Evolutionary conservation across 2,888 invertebrate species (phyloP), one percentile per base, ranked within the genome.

Genomic region (Andrena fulva): DNA sequence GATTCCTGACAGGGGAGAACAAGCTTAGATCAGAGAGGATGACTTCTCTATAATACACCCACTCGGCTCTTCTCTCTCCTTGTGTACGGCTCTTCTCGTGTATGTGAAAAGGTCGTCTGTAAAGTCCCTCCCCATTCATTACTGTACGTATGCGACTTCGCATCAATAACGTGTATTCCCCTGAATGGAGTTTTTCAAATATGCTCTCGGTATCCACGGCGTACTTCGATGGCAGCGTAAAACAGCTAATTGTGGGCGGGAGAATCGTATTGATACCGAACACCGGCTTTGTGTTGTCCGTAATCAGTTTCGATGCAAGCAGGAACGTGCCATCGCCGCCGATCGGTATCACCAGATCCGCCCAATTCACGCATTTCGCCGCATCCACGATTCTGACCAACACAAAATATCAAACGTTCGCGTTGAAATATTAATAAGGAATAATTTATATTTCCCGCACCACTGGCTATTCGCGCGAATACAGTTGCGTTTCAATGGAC

Each of bases 271-370:
- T 85, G 52, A 89, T 83, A 16, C 80, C 78, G 8, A 85, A 62
- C 16, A 88, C 73, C 0, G 87, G 87, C 20, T 70, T 89, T 12
- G 27, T 62, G 20, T 85, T 89, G 72, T 76, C 71, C 7, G 24
- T 75, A 59, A 89, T 82, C 29, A 89, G 12, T 29, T 85, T 97
- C 24, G 99, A 98, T 0, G 98, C 98, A 89, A 99, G 94, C 33
- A 99, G 95, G 94, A 98, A 99, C 6, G 99, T 99, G 0, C 99
- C 99, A 94, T 99, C 99, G 0, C 99, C 99, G 7, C 99, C 99
- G 72, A 97, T 96, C 0, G 97, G 97, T 0, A 98, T 95, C 77
- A 98, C 95, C 75, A 97, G 95, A 94, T 99, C 99, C 52, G 98
- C 98, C 98, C 98, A 98, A 64, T 97, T 96, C 90, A 98, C 96